phyloP scores from a whole-genome alignment of 2,888 invertebrate species.

The Trachelus iudaicus region DNA sequence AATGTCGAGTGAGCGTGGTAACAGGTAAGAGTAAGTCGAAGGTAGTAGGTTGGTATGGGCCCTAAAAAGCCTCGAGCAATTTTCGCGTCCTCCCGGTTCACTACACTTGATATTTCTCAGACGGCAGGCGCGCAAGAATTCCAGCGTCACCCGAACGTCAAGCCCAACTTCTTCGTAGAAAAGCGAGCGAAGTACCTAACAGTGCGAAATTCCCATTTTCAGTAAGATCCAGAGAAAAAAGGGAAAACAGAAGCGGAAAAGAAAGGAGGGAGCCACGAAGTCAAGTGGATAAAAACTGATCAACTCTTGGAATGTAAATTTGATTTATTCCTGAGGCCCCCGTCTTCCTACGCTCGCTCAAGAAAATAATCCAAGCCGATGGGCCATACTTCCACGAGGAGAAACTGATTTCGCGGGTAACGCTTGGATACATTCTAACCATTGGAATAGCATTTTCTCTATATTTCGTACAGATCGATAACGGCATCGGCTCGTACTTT shows the following conservation, averaged over 20 bases:
- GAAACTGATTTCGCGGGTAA: constrained; percentile 1
- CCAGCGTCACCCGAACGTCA: not conserved
- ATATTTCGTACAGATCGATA: not conserved
- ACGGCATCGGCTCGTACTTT: not conserved
- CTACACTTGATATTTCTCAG: constrained; percentile 11
- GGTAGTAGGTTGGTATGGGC: not conserved
- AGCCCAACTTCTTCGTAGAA: not conserved
- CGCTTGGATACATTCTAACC: constrained; percentile 3
- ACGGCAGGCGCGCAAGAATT: not conserved
- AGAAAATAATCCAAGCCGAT: constrained; percentile 10
- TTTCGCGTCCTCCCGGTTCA: constrained; percentile 14
- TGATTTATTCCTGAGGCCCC: constrained; percentile 9
- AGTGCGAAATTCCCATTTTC: not conserved
- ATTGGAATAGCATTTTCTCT: not conserved
- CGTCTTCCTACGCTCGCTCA: not conserved
- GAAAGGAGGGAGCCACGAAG: not conserved
- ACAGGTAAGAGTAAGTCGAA: not conserved
- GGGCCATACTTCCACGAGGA: not conserved
- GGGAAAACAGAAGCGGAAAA: not conserved
- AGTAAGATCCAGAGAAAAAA: not conserved
- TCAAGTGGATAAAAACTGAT: constrained; percentile 12
- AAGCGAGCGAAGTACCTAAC: not conserved
- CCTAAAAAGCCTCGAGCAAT: constrained; percentile 16
- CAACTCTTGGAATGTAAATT: constrained; percentile 15
- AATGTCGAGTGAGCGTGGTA: constrained; percentile 13